Evolutionary conservation across 2,888 invertebrate genomes (phyloP), one percentile per base, ranked within the genome.

Genomic region (Amphipyra tragopoginis): DNA sequence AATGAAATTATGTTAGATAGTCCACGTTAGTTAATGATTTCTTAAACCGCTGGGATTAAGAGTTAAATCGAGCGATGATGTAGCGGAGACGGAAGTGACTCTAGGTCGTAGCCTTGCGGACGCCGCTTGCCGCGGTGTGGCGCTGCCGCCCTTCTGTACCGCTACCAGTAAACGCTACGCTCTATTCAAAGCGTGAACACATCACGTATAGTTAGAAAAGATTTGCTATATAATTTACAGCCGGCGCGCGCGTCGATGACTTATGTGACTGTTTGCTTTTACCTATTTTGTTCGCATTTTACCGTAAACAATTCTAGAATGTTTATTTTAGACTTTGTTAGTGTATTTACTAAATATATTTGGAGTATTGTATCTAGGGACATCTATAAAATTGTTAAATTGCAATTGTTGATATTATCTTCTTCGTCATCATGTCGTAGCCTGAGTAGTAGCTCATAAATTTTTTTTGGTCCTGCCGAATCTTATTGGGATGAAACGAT

Each of bases 31-130:
- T 13, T 40, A 51, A 42, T 56, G 36, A 55, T 36, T 14, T 40
- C 36, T 51, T 44, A 29, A 63, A 54, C 13, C 43, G 29, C 50
- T 69, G 45, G 49, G 50, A 52, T 68, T 57, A 58, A 50, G 63
- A 63, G 68, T 76, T 72, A 72, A 75, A 77, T 76, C 62, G 72
- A 71, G 76, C 74, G 77, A 77, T 81, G 81, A 79, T 82, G 79
- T 77, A 80, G 77, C 65, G 61, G 72, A 86, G 80, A 75, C 87
- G 89, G 91, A 91, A 91, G 88, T 85, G 73, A 72, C 82, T 90
- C 88, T 92, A 92, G 91, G 92, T 86, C 91, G 88, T 81, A 90
- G 86, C 92, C 91, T 92, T 90, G 91, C 77, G 72, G 81, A 72
- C 53, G 55, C 43, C 83, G 79, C 82, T 81, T 82, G 77, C 79